Percentiles rank a stretch among this genome's conserved stretches.
Evolutionary conservation across 2,888 invertebrate species (phyloP).

Genomic region (Onthophagus sagittarius): DNA sequence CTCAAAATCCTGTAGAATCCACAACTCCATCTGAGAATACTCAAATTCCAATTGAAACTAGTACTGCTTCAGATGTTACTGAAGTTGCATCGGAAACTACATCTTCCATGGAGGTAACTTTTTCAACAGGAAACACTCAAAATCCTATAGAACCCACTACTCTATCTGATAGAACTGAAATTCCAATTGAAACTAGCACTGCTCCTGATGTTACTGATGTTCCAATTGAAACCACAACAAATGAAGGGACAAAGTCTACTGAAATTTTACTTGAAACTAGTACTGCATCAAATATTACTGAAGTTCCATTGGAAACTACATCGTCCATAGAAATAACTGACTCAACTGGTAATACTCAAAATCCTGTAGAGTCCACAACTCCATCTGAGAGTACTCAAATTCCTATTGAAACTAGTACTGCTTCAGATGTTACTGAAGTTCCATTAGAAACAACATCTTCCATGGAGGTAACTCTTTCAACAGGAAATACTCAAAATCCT

Average conservation of each 20-base stretch:
- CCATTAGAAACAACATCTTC: background rate
- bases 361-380: background rate
- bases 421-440: background rate
- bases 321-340: background rate
- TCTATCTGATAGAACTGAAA: background rate
- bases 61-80: background rate
- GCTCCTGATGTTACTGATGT: no score
- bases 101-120: no score
- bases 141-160: background rate
- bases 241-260: no score
- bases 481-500: background rate
- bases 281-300: background rate
- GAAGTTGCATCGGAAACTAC: background rate
- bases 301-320: background rate
- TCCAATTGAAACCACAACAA: no score
- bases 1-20: background rate
- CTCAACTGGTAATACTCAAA: background rate
- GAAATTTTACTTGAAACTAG: background rate
- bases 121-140: background rate
- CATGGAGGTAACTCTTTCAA: background rate
- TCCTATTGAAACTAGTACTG: background rate
- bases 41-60: background rate
- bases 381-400: background rate
- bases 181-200: background rate
- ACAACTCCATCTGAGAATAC: background rate